phyloP scores from a whole-genome alignment of 1,140 invertebrate genomes.

The Ladona fulva region DNA sequence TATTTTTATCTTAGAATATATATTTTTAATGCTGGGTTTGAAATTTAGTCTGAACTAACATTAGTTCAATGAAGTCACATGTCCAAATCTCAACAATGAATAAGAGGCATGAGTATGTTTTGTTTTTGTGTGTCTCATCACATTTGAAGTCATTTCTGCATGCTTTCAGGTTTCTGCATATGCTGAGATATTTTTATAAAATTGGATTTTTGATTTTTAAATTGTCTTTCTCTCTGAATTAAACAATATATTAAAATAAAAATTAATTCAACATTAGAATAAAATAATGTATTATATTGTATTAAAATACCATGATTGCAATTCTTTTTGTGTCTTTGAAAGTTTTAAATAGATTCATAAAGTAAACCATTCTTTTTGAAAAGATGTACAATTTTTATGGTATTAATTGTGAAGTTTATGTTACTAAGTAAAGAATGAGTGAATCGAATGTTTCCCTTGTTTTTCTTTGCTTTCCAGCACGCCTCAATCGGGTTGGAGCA shows the following conservation, averaged over 20 bases:
- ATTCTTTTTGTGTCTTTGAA: background rate
- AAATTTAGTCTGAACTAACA: background rate
- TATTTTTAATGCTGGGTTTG: background rate
- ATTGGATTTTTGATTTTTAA: no score
- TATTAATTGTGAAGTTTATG: background rate
- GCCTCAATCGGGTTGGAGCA: constrained; percentile 36
- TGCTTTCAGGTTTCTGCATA: background rate
- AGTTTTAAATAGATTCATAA: background rate
- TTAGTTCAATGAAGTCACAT: no score
- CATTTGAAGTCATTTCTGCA: background rate
- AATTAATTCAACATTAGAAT: background rate
- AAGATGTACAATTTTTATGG: background rate
- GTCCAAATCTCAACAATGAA: no score
- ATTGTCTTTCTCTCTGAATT: no score
- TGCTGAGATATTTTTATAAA: no score
- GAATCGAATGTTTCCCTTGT: constrained; percentile 19
- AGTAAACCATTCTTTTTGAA: background rate
- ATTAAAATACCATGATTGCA: no score
- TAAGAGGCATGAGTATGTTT: no score
- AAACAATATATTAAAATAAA: background rate
- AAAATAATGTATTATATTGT: background rate
- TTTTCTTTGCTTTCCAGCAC: constrained; percentile 35
- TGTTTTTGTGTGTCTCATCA: no score
- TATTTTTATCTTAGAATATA: no score
- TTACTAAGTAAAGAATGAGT: background rate